Percentiles rank a stretch among this genome's conserved stretches.
Conservation (phyloP, 1,140 invertebrate species). For the Piezodorus guildinii region DNA sequence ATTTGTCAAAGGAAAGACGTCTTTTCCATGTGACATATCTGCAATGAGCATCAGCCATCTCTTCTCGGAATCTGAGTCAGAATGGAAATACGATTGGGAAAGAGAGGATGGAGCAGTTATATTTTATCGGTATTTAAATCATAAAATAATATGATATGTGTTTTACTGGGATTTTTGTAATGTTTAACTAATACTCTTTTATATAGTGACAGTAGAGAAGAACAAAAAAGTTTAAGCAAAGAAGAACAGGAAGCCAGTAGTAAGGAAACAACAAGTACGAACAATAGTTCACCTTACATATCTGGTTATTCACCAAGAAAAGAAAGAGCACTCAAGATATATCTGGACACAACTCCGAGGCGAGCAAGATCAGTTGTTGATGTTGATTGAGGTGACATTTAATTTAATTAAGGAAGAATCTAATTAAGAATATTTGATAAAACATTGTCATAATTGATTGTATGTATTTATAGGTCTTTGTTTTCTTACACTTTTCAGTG, state of each 20-base stretch:
- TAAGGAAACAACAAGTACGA: conserved; percentile 42
- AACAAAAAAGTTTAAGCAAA: conserved; percentile 42
- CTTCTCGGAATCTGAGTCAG: conserved; percentile 42
- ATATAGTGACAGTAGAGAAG: conserved; percentile 49
- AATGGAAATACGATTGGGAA: conserved; percentile 33
- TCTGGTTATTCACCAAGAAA: conserved; percentile 40
- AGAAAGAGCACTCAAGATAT: conserved; percentile 63
- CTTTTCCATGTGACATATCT: conserved; percentile 47
- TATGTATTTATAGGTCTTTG: not conserved
- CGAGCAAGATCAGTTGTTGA: conserved; percentile 10
- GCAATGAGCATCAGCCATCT: conserved; percentile 42
- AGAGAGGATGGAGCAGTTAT: conserved; percentile 45
- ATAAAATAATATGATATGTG: no score
- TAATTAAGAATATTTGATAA: not conserved
- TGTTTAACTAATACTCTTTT: no score
- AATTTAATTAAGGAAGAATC: no score
- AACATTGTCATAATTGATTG: not conserved
- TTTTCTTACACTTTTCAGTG: not conserved
- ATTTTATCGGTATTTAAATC: conserved; percentile 42
- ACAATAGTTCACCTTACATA: conserved; percentile 31
- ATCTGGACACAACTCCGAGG: conserved; percentile 41
- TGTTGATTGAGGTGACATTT: conserved; percentile 21
- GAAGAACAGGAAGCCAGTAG: conserved; percentile 49
- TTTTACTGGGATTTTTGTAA: no score
- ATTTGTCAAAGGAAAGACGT: conserved; percentile 45